A percentile compares a stretch with the other conserved stretches of the same genome.
phyloP scores from a whole-genome alignment of 2,113 vertebrate genomes.

The Pterocles gutturalis region DNA sequence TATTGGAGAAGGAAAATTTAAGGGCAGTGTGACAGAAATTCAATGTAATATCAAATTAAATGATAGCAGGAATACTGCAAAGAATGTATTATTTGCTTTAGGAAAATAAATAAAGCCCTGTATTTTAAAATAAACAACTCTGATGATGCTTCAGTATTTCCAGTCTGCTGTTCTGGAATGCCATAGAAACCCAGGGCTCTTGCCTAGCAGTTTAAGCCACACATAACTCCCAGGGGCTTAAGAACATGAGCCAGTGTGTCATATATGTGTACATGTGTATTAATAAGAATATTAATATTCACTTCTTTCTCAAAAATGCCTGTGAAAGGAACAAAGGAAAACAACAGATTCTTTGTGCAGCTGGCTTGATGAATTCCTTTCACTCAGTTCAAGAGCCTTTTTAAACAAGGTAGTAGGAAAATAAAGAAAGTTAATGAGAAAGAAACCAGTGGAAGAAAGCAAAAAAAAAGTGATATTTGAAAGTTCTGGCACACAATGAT shows the following conservation, averaged over 20 bases:
- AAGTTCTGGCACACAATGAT: background rate
- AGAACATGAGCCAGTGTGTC: background rate
- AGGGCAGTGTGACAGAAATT: background rate
- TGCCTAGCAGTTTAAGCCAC: background rate
- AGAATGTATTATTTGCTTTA: background rate
- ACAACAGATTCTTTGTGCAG: constrained; percentile 33
- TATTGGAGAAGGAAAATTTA: background rate
- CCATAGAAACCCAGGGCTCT: background rate
- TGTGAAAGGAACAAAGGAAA: constrained; percentile 30
- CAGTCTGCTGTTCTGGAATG: background rate
- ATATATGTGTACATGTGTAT: background rate
- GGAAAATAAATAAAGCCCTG: background rate
- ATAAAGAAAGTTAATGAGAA: constrained; percentile 6
- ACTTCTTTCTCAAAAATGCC: background rate
- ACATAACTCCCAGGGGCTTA: background rate
- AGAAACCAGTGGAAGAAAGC: background rate
- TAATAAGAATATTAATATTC: background rate
- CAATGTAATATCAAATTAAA: background rate
- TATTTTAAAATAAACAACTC: background rate
- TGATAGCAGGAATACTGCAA: background rate
- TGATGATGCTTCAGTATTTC: background rate
- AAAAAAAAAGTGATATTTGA: background rate
- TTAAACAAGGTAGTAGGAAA: background rate
- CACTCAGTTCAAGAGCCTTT: background rate
- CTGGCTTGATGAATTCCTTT: background rate